Percentiles rank a stretch among this genome's conserved stretches.
These are phyloP conservation scores for Anthoscopus minutus DNA, from an alignment of 2,113 vertebrate species.

Conservation along the genomic window DNA sequence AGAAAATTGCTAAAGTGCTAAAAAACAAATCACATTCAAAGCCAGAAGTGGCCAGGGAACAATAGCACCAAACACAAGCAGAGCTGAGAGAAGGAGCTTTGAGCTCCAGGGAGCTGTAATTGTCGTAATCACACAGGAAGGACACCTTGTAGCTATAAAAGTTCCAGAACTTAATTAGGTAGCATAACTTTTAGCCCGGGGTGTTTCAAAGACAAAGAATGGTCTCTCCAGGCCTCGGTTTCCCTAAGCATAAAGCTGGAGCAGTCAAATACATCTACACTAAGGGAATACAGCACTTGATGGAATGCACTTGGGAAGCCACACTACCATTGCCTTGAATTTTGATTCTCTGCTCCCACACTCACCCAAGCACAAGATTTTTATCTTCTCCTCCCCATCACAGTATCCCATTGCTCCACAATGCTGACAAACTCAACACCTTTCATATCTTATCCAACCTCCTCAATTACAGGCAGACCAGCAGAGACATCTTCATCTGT, in stretches of 20 bases:
- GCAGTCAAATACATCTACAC: background rate
- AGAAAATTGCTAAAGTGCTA: background rate
- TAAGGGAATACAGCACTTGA: background rate
- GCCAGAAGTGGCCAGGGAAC: background rate
- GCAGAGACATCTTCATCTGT: background rate
- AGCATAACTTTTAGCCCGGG: background rate
- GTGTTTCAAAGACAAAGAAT: background rate
- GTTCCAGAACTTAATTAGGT: background rate
- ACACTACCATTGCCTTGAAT: background rate
- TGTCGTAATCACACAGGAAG: background rate
- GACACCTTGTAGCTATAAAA: constrained; percentile 1
- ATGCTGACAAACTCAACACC: background rate
- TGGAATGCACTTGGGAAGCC: background rate
- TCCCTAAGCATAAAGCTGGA: background rate
- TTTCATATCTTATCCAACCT: background rate
- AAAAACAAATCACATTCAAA: background rate
- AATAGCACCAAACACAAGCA: background rate
- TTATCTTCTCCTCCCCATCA: background rate
- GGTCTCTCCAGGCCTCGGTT: background rate
- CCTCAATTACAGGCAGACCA: background rate
- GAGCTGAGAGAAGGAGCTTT: background rate
- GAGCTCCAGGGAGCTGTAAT: background rate
- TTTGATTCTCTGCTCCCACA: background rate
- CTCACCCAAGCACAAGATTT: background rate
- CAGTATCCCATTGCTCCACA: background rate